These are phyloP conservation scores for Spicauda simplicius DNA, from an alignment of 2,888 invertebrate species.

Conservation along the genomic window DNA sequence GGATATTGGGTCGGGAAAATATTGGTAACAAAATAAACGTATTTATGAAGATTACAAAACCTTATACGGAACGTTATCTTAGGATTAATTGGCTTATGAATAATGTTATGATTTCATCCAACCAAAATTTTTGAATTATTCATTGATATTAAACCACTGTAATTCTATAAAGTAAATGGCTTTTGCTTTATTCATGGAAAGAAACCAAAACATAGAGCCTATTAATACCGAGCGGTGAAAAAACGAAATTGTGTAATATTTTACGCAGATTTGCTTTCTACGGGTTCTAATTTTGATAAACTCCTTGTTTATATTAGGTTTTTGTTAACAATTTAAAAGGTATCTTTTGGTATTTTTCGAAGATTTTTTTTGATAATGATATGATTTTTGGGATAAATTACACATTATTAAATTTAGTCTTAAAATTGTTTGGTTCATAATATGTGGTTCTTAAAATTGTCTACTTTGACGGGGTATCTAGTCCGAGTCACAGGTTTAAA, in stretches of 20 bases:
- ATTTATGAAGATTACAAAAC: constrained; percentile 8
- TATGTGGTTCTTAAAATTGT: no score
- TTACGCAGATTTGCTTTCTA: constrained; percentile 21
- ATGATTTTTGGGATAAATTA: no score
- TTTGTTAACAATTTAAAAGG: background rate
- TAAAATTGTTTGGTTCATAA: no score
- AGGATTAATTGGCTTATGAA: constrained; percentile 34
- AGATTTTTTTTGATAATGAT: no score
- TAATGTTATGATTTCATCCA: constrained; percentile 34
- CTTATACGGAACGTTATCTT: constrained; percentile 18
- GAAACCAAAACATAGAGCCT: constrained; percentile 34
- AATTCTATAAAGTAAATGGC: constrained; percentile 35
- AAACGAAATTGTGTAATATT: constrained; percentile 33
- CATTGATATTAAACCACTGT: constrained; percentile 34
- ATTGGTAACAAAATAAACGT: constrained; percentile 4
- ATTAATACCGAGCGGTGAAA: constrained; percentile 27
- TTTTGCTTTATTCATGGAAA: constrained; percentile 36
- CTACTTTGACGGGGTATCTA: no score
- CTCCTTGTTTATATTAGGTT: constrained; percentile 2
- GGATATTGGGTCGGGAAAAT: background rate
- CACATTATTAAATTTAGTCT: no score
- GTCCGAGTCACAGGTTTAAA: no score
- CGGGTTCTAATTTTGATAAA: constrained; percentile 24
- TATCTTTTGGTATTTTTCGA: background rate
- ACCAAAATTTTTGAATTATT: constrained; percentile 38